Evolutionary conservation across 2,797 vertebrate genomes (phyloP).

Genomic region (Microchirus variegatus): DNA sequence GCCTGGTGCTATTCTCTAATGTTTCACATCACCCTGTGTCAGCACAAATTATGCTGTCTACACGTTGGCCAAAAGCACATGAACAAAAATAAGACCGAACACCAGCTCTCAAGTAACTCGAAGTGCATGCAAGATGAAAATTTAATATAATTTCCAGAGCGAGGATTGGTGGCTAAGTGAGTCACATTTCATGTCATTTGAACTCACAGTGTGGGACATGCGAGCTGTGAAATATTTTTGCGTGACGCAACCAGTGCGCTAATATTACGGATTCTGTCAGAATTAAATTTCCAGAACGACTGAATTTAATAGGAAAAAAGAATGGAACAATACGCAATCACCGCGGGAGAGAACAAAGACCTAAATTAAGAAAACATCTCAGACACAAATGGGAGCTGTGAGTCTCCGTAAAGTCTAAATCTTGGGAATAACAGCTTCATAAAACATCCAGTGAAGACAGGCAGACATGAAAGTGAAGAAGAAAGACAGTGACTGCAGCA

Average conservation of each 20-base stretch:
- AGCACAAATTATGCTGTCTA: slow-evolving; percentile 7
- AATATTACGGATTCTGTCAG: background rate
- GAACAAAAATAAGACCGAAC: slow-evolving; percentile 10
- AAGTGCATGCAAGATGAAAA: slow-evolving; percentile 4
- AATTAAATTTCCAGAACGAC: background rate
- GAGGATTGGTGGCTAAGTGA: background rate
- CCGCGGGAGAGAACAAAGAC: background rate
- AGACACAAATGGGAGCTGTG: slow-evolving; percentile 15
- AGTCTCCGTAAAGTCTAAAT: slow-evolving; percentile 16
- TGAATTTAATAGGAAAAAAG: background rate
- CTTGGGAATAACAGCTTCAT: background rate
- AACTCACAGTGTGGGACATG: background rate
- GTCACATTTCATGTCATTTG: slow-evolving; percentile 2
- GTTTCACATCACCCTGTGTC: slow-evolving; percentile 19
- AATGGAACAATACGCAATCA: slow-evolving; percentile 1
- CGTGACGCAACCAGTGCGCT: background rate
- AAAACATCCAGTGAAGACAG: slow-evolving; percentile 19
- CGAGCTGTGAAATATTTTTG: slow-evolving; percentile 5
- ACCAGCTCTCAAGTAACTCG: slow-evolving; percentile 3
- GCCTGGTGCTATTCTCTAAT: slow-evolving; percentile 1
- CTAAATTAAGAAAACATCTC: slow-evolving; percentile 30
- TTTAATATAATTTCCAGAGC: background rate
- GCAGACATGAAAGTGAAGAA: slow-evolving; percentile 25
- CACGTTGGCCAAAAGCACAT: slow-evolving; percentile 18
- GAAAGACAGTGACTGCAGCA: slow-evolving; percentile 24